These are phyloP conservation scores for Tipula vernalis DNA, from an alignment of 2,888 invertebrate genomes.

Conservation along the genomic window DNA sequence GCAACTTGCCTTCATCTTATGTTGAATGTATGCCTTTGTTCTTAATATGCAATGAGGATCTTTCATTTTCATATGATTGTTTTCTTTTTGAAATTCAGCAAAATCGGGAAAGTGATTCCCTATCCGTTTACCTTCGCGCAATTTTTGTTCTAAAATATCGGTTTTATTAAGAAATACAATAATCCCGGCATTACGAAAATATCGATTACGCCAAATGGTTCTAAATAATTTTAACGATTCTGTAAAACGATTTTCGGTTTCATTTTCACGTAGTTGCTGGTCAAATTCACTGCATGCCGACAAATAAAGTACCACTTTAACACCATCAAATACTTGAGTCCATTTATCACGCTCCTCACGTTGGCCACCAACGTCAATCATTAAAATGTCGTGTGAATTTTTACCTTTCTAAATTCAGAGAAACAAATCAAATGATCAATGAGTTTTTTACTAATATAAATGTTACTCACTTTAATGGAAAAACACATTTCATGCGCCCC, in stretches of 20 bases:
- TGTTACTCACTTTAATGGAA: slow-evolving; percentile 44
- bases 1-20: slow-evolving; percentile 39
- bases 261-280: slow-evolving; percentile 58
- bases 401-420: slow-evolving; percentile 47
- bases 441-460: not conserved
- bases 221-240: slow-evolving; percentile 61
- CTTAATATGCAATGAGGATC: slow-evolving; percentile 43
- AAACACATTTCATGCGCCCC: slow-evolving; percentile 66
- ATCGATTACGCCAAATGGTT: slow-evolving; percentile 59
- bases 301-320: slow-evolving; percentile 67
- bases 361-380: slow-evolving; percentile 79
- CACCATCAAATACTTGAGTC: slow-evolving; percentile 68
- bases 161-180: slow-evolving; percentile 77
- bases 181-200: slow-evolving; percentile 58
- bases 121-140: slow-evolving; percentile 49
- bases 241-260: slow-evolving; percentile 51
- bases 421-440: slow-evolving; percentile 26
- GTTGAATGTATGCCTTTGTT: slow-evolving; percentile 53
- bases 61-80: slow-evolving; percentile 19
- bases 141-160: slow-evolving; percentile 58
- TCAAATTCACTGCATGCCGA: slow-evolving; percentile 73
- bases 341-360: slow-evolving; percentile 69
- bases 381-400: slow-evolving; percentile 51
- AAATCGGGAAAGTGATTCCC: slow-evolving; percentile 55
- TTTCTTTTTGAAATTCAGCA: slow-evolving; percentile 37